phyloP scores from a whole-genome alignment of 1,140 invertebrate species.

The Olivierus martensii region DNA sequence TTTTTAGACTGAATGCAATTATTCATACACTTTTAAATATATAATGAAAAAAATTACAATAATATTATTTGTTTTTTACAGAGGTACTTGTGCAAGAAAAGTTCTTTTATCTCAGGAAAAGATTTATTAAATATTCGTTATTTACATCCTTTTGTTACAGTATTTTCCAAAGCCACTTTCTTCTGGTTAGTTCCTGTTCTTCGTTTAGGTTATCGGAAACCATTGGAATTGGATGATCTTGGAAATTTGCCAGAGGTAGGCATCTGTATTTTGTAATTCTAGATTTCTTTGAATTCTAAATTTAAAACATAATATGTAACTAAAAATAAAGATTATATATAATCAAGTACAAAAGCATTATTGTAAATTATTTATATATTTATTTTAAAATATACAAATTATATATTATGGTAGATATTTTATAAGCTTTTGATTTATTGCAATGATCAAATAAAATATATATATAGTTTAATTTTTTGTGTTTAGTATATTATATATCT shows the following conservation, averaged over 20 bases:
- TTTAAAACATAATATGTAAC: not conserved
- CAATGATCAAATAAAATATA: too few relatives aligned
- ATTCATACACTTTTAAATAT: too few relatives aligned
- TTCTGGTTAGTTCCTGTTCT: slow-evolving; percentile 58
- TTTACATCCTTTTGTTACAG: slow-evolving; percentile 42
- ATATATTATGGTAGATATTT: too few relatives aligned
- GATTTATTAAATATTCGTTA: slow-evolving; percentile 22
- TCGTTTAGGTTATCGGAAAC: slow-evolving; percentile 44
- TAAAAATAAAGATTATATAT: too few relatives aligned
- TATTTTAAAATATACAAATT: too few relatives aligned
- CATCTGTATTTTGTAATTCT: not conserved
- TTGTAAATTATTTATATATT: too few relatives aligned
- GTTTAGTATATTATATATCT: too few relatives aligned
- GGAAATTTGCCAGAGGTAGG: slow-evolving; percentile 47
- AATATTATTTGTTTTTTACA: slow-evolving; percentile 1
- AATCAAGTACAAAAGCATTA: too few relatives aligned
- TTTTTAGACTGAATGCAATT: too few relatives aligned
- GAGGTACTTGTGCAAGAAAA: slow-evolving; percentile 12
- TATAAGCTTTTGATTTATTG: too few relatives aligned
- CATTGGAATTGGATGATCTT: slow-evolving; percentile 51
- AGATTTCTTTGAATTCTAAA: not conserved
- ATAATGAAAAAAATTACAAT: too few relatives aligned
- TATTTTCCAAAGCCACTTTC: slow-evolving; percentile 56
- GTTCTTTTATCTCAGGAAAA: slow-evolving; percentile 6
- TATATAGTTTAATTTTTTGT: too few relatives aligned